Percentiles rank a stretch among this genome's conserved stretches.
Conservation (phyloP, 2,888 invertebrate genomes). For the Malthinus flaveolus region DNA sequence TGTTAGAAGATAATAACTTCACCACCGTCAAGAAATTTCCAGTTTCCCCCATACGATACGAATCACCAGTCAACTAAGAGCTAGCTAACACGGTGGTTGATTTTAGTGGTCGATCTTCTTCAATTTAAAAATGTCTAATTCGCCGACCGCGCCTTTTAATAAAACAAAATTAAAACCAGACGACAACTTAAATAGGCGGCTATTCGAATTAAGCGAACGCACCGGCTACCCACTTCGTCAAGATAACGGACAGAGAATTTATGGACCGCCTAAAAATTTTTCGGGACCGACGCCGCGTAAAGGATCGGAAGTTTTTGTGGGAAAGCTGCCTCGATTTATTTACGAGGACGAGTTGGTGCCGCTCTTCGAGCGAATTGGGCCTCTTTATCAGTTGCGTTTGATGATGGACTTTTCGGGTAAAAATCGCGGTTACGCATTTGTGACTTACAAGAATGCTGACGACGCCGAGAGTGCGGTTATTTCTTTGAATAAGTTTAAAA, state of each 20-base stretch:
- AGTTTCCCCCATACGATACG: no score
- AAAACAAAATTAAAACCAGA: no score
- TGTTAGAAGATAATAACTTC: no score
- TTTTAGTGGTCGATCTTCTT: no score
- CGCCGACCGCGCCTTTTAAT: no score
- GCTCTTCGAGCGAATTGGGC: slow-evolving; percentile 66
- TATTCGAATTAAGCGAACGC: background rate
- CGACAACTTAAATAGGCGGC: background rate
- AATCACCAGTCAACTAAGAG: no score
- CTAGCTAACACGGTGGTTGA: no score
- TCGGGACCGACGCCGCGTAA: slow-evolving; percentile 9
- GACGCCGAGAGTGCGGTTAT: slow-evolving; percentile 69
- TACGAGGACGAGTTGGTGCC: slow-evolving; percentile 81
- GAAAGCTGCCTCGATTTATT: slow-evolving; percentile 75
- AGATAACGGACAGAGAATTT: slow-evolving; percentile 78
- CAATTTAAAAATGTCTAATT: no score
- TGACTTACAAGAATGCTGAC: slow-evolving; percentile 60
- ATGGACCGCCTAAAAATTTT: slow-evolving; percentile 66
- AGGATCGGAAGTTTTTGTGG: slow-evolving; percentile 74
- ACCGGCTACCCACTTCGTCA: slow-evolving; percentile 51
- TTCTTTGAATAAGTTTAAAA: slow-evolving; percentile 68
- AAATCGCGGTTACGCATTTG: slow-evolving; percentile 81
- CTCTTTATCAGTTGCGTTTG: slow-evolving; percentile 73
- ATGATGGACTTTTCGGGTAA: slow-evolving; percentile 83
- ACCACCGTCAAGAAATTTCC: no score